Conservation (phyloP, 2,888 invertebrate genomes). For the Ichneumoninae sp. region DNA sequence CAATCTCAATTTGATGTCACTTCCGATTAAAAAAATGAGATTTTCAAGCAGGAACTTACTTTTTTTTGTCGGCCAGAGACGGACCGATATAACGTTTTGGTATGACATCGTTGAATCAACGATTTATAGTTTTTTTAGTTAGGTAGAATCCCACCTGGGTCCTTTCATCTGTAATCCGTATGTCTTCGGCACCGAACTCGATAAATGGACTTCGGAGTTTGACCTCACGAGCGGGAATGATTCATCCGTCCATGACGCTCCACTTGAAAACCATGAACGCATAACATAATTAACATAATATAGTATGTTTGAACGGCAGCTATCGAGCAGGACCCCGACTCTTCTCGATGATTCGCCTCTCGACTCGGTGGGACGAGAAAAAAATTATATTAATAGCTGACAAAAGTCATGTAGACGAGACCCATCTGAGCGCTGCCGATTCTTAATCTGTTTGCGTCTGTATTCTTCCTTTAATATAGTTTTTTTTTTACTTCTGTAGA, state of each 20-base stretch:
- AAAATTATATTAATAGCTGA: conserved; percentile 60
- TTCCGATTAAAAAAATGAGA: background rate
- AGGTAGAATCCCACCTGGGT: background rate
- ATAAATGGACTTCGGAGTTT: conserved; percentile 7
- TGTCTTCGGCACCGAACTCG: background rate
- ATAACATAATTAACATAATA: conserved; percentile 5
- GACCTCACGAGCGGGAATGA: conserved; percentile 18
- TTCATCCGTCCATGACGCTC: conserved; percentile 35
- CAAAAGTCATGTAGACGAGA: conserved; percentile 49
- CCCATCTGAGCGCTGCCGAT: conserved; percentile 26
- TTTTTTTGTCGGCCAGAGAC: background rate
- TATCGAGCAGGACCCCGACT: background rate
- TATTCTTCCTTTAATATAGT: conserved; percentile 17
- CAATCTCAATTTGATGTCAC: too few species aligned
- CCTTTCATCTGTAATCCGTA: background rate
- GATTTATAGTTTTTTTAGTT: background rate
- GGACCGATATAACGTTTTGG: background rate
- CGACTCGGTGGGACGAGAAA: conserved; percentile 50
- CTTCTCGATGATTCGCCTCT: conserved; percentile 10
- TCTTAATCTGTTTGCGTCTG: conserved; percentile 10
- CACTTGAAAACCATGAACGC: conserved; percentile 7
- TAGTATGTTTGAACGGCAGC: conserved; percentile 23
- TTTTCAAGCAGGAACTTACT: background rate
- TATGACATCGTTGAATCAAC: too few species aligned
- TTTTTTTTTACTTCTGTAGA: conserved; percentile 25